phyloP scores from a whole-genome alignment of 2,113 vertebrate species.

The Zapus hudsonius region DNA sequence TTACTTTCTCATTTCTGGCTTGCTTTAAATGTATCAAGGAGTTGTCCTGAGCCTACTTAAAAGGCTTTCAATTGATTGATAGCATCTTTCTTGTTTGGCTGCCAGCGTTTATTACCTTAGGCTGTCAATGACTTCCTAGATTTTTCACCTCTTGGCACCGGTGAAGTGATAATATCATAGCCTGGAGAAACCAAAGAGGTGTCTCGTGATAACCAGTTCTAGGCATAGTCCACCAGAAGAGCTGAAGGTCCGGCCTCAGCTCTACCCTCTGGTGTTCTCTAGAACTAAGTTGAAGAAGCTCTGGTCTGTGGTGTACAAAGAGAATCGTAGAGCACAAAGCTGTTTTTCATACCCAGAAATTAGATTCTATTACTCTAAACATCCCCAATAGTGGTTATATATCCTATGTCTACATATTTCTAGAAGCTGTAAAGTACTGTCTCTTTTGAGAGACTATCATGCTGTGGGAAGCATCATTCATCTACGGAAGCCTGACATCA shows the following conservation, averaged over 20 bases:
- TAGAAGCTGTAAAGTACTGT: background rate
- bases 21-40: background rate
- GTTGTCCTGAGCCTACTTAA: background rate
- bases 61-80: background rate
- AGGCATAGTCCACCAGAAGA: background rate
- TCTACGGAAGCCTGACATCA: background rate
- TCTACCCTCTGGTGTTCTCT: background rate
- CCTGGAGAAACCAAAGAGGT: background rate
- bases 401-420: background rate
- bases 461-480: background rate
- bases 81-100: background rate
- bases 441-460: background rate
- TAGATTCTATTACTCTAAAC: background rate
- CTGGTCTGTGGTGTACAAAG: background rate
- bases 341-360: background rate
- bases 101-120: background rate
- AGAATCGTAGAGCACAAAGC: conserved; percentile 1
- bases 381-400: background rate
- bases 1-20: conserved; percentile 6
- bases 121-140: background rate
- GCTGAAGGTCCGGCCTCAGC: background rate
- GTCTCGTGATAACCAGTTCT: background rate
- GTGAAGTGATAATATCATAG: background rate
- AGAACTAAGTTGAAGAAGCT: background rate
- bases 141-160: background rate